Conservation (phyloP, 23 tunicate genomes). For the Oikopleura dioica region DNA sequence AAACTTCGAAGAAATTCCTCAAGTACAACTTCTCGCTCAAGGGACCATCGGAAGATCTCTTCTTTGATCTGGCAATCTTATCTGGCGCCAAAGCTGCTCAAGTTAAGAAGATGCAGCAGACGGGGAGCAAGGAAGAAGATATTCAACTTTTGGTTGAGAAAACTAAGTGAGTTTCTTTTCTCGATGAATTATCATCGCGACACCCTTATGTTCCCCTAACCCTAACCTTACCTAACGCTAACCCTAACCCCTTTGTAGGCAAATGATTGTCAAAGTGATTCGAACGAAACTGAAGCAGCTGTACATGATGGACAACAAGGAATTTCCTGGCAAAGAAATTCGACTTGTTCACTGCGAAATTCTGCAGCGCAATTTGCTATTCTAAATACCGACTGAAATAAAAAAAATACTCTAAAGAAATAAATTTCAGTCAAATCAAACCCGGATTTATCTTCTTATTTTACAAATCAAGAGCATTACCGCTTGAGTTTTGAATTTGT, state of each 20-base stretch:
- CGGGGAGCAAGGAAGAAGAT: background rate
- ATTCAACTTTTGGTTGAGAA: background rate
- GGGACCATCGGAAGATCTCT: constrained; percentile 8
- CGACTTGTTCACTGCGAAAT: constrained; percentile 2
- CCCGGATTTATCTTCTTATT: too few relatives aligned
- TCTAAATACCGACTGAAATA: too few relatives aligned
- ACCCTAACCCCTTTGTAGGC: too few relatives aligned
- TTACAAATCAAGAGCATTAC: too few relatives aligned
- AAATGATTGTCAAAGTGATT: background rate
- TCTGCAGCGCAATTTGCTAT: background rate
- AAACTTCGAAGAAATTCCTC: background rate
- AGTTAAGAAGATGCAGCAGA: background rate
- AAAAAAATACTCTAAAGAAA: too few relatives aligned
- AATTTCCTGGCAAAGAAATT: background rate
- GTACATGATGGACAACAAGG: constrained; percentile 1
- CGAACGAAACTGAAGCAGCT: background rate
- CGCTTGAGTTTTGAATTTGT: too few relatives aligned
- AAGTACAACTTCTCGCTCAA: background rate
- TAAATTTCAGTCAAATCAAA: too few relatives aligned
- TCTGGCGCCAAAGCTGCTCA: background rate
- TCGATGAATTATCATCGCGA: too few relatives aligned
- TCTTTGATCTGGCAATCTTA: constrained; percentile 3
- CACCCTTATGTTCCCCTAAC: too few relatives aligned
- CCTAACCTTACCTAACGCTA: too few relatives aligned
- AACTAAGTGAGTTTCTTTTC: too few relatives aligned